These are phyloP conservation scores for Melospiza melodia DNA, from an alignment of 2,113 vertebrate genomes.

Conservation along the genomic window DNA sequence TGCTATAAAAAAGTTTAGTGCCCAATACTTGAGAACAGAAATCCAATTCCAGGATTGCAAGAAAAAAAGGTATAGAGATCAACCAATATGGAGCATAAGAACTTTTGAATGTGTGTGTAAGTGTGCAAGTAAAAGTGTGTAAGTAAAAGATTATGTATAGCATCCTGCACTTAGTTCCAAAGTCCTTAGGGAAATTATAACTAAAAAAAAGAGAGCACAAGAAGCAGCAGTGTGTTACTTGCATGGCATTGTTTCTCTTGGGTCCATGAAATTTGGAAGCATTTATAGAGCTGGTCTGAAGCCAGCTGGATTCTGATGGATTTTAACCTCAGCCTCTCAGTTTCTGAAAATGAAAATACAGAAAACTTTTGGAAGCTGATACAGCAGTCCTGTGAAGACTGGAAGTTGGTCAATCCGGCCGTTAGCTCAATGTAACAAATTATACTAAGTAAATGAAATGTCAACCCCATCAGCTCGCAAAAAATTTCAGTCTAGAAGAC, in stretches of 20 bases:
- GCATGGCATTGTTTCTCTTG: slow-evolving; percentile 53
- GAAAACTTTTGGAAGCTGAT: slow-evolving; percentile 11
- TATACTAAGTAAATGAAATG: background rate
- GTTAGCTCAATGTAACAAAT: background rate
- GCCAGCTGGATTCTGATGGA: slow-evolving; percentile 26
- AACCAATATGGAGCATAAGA: background rate
- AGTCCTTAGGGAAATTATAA: background rate
- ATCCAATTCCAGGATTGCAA: background rate
- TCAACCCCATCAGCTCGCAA: background rate
- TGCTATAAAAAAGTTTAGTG: background rate
- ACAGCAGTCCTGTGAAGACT: slow-evolving; percentile 12
- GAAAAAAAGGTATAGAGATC: background rate
- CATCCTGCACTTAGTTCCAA: background rate
- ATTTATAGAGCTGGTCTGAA: background rate
- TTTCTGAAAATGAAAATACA: slow-evolving; percentile 41
- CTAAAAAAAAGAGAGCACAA: background rate
- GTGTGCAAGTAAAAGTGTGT: too few species aligned
- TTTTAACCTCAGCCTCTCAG: slow-evolving; percentile 32
- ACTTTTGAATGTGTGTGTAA: background rate
- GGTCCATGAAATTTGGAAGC: slow-evolving; percentile 28
- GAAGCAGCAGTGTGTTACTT: slow-evolving; percentile 1
- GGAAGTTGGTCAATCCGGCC: background rate
- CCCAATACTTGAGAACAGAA: background rate
- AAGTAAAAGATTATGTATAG: background rate
- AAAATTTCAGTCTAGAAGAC: background rate